Percentiles rank a stretch among this genome's conserved stretches.
Conservation (phyloP, 2,113 vertebrate genomes). For the Lepus americanus region DNA sequence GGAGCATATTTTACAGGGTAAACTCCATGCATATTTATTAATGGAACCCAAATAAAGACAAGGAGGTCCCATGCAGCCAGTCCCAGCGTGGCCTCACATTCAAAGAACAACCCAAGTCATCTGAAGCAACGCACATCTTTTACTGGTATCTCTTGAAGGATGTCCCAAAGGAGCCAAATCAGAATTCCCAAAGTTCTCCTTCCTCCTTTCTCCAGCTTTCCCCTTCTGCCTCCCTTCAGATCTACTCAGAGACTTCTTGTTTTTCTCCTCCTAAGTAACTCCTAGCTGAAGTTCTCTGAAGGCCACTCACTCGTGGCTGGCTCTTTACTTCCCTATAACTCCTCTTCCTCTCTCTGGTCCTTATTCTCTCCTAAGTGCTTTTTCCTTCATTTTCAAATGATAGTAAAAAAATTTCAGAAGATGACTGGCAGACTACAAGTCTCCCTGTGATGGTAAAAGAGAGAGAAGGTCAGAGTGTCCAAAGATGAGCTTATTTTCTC, state of each 20-base stretch:
- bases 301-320: not conserved
- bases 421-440: not conserved
- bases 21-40: not conserved
- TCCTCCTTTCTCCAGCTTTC: not conserved
- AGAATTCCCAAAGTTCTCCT: conserved; percentile 36
- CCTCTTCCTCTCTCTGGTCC: not conserved
- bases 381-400: conserved; percentile 2
- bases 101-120: conserved; percentile 11
- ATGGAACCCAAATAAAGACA: conserved; percentile 42
- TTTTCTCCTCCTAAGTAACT: not conserved
- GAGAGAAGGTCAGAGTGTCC: not conserved
- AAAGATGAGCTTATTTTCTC: not conserved
- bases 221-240: not conserved
- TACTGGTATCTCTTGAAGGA: conserved; percentile 33
- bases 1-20: not conserved
- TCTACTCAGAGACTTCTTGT: not conserved
- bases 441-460: not conserved
- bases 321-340: not conserved
- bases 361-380: conserved; percentile 7
- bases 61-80: not conserved
- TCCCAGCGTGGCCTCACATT: not conserved
- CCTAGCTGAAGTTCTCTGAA: not conserved
- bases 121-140: conserved; percentile 41
- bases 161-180: conserved; percentile 15
- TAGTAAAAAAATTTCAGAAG: not conserved